Base-by-base conservation (phyloP, 1,140 invertebrate genomes). In the Ceratosolen solmsi region DNA sequence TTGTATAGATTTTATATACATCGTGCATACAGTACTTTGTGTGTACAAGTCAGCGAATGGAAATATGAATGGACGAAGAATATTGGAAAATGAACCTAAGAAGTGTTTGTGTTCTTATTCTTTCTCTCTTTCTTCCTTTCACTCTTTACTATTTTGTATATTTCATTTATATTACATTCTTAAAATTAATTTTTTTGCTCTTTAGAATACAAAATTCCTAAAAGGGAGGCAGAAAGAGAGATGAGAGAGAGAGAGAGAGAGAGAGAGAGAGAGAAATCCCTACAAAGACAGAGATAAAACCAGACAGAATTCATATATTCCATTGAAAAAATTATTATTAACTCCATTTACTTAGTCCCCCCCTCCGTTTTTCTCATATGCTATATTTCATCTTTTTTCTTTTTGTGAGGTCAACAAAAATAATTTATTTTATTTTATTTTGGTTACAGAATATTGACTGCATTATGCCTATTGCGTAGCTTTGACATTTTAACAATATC, bases 71-170 rank as follows among this genome's bases (percentile, higher is more conserved):
- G 86, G 78, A 41, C 82, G 58, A 76, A 83, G 76, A 70, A 75
- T 85, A 86, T 83, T 75, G 72, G 79, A 82, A 84, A 86, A 88
- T 85, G 87, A 88, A 89, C 88, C 87, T 89, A 89, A 89, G 86
- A 88, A 87, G 87, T 79, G 83, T 82, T 81, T 80, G 73, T 60
- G 73, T 74, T 80, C 70, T 82, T 27, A 27, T 51, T 56, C 36
- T 76, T 41, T 38, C 58, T 46, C 70, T 41, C 79, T 54, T 7
- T 46, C 38, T 54, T 36, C 15, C 46, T 7, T 17, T n/a, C 20
- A n/a, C 46, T 72, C n/a, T 2, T 17, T 65, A 11, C 63, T 30
- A 8, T 46, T 46, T n/a, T 30, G n/a, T 60, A 17, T 30, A 4
- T 27, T n/a, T 8, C 27, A 7, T 65, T 30, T 65, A 2, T 36